These are phyloP conservation scores for Callyntrura sp. DNA, from an alignment of 2,888 invertebrate species.

Conservation along the genomic window DNA sequence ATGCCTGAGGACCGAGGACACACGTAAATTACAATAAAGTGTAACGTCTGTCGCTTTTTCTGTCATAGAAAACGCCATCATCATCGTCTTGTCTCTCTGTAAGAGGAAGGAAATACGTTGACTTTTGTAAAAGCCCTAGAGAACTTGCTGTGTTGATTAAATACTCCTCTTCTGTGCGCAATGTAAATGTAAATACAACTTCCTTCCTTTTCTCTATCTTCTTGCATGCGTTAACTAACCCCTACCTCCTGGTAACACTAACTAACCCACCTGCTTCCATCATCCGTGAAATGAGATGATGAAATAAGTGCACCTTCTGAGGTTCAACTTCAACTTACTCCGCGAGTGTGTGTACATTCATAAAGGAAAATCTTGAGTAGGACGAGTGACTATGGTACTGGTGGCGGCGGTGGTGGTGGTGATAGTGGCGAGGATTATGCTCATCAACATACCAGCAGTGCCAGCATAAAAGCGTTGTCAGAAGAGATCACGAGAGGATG, in stretches of 20 bases:
- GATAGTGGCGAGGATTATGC: too few relatives aligned
- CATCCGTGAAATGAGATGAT: conserved; percentile 58
- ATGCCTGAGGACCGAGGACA: neutral
- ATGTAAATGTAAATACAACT: neutral
- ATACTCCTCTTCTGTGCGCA: neutral
- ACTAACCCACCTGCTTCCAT: conserved; percentile 9
- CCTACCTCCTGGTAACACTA: neutral
- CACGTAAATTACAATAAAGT: neutral
- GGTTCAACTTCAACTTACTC: conserved; percentile 41
- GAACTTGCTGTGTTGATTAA: neutral
- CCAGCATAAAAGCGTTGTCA: neutral
- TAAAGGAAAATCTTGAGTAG: too few relatives aligned
- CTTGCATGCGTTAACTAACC: neutral
- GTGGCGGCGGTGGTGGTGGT: too few relatives aligned
- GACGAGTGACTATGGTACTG: too few relatives aligned
- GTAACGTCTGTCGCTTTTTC: neutral
- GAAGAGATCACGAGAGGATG: neutral
- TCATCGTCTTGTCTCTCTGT: neutral
- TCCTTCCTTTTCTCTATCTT: neutral
- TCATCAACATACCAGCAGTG: neutral
- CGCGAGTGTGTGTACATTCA: too few relatives aligned
- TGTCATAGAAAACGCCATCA: neutral
- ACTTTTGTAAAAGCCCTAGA: neutral
- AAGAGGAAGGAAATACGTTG: neutral
- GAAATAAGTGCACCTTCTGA: conserved; percentile 48